Base-by-base conservation (phyloP, 2,888 invertebrate genomes). In the Drymonia ruficornis region DNA sequence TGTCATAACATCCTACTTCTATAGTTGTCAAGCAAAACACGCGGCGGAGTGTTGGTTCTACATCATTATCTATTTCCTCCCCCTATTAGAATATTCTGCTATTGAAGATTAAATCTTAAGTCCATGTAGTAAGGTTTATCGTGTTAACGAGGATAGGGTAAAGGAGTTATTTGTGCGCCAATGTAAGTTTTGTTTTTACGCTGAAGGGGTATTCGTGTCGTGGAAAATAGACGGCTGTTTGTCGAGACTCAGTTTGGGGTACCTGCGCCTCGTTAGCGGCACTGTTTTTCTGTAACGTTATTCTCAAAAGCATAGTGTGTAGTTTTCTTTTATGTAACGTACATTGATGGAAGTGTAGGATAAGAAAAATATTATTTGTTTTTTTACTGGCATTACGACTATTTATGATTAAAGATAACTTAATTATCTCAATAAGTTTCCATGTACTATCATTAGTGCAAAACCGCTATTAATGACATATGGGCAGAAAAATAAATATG, bases 11-110 rank as follows among this genome's bases (percentile, higher is more conserved):
- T 51, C 36, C 19, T 52, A 53, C 29, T 52, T 47, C 43, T 34
- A 44, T 52, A 56, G 57, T 55, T 56, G 70, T 76, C 70, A 75
- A 74, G 70, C 70, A 75, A 78, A 80, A 76, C 75, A 77, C 45
- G n/a, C n/a, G n/a, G n/a, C n/a, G 28, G 68, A 83, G 76, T 77
- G 78, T 72, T 73, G 52, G 53, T 77, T 76, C 78, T 74, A 81
- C 83, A 77, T 84, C 83, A 82, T 85, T 85, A 84, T 83, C 70
- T 72, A 67, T 69, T 76, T 70, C 62, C 76, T n/a, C n/a, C 73
- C 80, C 78, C 69, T 77, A 74, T 74, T 70, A 64, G 38, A 28
- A 34, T 36, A 12, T 38, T 40, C 15, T 6, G 49, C 50, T 52
- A 59, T 63, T 56, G 8, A 44, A 70, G 60, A 49, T n/a, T 49